Evolutionary conservation across 1,140 invertebrate species (phyloP), one percentile per base, ranked within the genome.

Genomic region (Grapholita molesta): DNA sequence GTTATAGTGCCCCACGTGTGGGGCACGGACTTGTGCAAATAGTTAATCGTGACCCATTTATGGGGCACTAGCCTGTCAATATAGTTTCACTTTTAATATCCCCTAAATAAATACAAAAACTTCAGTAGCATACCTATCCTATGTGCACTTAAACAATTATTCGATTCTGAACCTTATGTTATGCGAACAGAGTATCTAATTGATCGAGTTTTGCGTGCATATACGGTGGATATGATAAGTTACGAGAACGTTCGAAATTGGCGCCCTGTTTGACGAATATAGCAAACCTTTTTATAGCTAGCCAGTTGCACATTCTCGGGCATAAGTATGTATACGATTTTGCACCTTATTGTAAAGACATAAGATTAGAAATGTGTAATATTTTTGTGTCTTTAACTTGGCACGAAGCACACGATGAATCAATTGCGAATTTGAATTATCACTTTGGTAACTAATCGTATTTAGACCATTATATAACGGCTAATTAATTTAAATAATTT

Each of bases 281-380:
- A 48, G 18, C 15, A 15, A n/a, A 21, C 55, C 55, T 61, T 61
- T 61, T 61, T 61, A 61, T 61, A 61, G 55, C 24, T 61, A 28
- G 23, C 53, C 21, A 57, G 24, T 25, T n/a, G n/a, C n/a, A n/a
- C n/a, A n/a, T n/a, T n/a, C n/a, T n/a, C n/a, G n/a, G n/a, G n/a
- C n/a, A n/a, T n/a, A n/a, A n/a, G n/a, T n/a, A n/a, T n/a, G n/a
- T n/a, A n/a, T n/a, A n/a, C n/a, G n/a, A n/a, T n/a, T n/a, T n/a
- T n/a, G n/a, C n/a, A n/a, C n/a, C n/a, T n/a, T n/a, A n/a, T n/a
- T n/a, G n/a, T n/a, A n/a, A n/a, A n/a, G n/a, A n/a, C n/a, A n/a
- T n/a, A n/a, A n/a, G n/a, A n/a, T n/a, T n/a, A n/a, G n/a, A n/a
- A n/a, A n/a, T n/a, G n/a, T n/a, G n/a, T n/a, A n/a, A n/a, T n/a